A percentile compares a stretch with the other conserved stretches of the same genome.
phyloP scores from a whole-genome alignment of 1,140 invertebrate species.

The Trachymyrmex septentrionalis region DNA sequence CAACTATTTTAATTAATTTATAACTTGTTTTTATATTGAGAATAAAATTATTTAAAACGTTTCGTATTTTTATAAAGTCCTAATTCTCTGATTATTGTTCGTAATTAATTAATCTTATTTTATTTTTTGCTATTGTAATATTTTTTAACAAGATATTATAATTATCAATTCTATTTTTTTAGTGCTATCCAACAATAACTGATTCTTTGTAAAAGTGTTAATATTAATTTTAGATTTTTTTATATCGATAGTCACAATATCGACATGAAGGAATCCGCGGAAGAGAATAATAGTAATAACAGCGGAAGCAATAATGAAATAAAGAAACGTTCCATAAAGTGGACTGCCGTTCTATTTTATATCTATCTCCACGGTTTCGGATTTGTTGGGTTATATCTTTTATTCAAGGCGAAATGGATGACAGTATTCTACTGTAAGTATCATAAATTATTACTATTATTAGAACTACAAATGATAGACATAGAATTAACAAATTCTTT shows the following conservation, averaged over 20 bases:
- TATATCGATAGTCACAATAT: not conserved
- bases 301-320: not conserved
- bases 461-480: not conserved
- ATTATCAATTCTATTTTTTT: not conserved
- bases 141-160: not conserved
- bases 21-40: not conserved
- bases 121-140: not conserved
- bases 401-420: slow-evolving; percentile 88
- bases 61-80: not conserved
- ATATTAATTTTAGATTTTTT: not conserved
- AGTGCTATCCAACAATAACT: not conserved
- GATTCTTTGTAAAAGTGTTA: not conserved
- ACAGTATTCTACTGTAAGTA: slow-evolving; percentile 86
- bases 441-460: not conserved
- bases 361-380: slow-evolving; percentile 90
- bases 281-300: not conserved
- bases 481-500: not conserved
- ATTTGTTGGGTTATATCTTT: slow-evolving; percentile 87
- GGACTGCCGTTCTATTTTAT: slow-evolving; percentile 89
- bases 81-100: not conserved
- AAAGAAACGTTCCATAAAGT: slow-evolving; percentile 78
- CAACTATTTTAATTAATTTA: not conserved
- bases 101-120: slow-evolving; percentile 2
- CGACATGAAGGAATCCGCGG: not conserved
- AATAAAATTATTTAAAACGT: not conserved